Base-by-base conservation (phyloP, 2,888 invertebrate species). In the Cataglyphis albicans region DNA sequence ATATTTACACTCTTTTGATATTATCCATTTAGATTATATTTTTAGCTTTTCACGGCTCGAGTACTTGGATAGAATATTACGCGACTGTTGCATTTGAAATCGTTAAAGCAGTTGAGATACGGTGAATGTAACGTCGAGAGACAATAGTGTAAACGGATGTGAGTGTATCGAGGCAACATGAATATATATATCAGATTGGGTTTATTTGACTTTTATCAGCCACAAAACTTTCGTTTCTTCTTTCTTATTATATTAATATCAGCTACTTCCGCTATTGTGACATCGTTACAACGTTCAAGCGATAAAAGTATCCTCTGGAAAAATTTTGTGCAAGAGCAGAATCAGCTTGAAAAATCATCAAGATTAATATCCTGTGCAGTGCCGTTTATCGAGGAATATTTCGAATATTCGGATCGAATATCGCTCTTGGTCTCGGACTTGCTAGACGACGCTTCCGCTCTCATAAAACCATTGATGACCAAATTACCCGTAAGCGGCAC, bases 281-380 rank as follows among this genome's bases (percentile, higher is more conserved):
- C 84, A n/a, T 44, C 84, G 4, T 48, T 21, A 10, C 25, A 32
- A 55, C 38, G 12, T 76, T 5, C 18, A 38, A 29, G 25, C 0
- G 83, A 80, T 68, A 85, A 80, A 44, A 7, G 74, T 10, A 32
- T 73, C 15, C 83, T 88, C 52, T 15, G 32, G 1, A 64, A 76
- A 9, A 65, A 25, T 7, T 0, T 83, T 3, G 5, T 9, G 21
- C 10, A 65, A 3, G 7, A 18, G 0, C 52, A 57, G 15, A n/a
- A 48, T 0, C 15, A 73, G 0, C 59, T 57, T 0, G 21, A 75
- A 6, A n/a, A 68, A 3, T 57, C 86, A 1, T 55, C 15, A 0
- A n/a, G 48, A 10, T 80, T 83, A 12, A 57, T 88, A 18, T 68
- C 87, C 0, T 92, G 92, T 52, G 35, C 90, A 5, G 12, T 32